Conservation (phyloP, 2,113 vertebrate species). For the Marcusenius ussheri region DNA sequence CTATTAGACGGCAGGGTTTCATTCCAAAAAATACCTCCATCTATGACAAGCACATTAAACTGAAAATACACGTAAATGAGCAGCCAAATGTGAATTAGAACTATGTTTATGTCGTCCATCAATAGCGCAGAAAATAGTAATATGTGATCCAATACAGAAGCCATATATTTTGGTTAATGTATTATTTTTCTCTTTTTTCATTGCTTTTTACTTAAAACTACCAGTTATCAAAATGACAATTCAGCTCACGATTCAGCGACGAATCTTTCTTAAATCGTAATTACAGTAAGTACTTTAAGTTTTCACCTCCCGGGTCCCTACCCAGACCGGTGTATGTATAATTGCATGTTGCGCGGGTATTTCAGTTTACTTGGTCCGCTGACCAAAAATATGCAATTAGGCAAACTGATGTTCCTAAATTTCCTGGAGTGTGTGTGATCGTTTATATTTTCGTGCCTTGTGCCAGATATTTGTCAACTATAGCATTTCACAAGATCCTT, state of each 20-base stretch:
- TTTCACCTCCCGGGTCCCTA: not conserved
- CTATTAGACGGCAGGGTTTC: not conserved
- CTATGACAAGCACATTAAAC: not conserved
- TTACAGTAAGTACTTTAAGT: not conserved
- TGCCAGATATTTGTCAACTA: not conserved
- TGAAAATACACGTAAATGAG: not conserved
- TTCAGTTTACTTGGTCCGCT: not conserved
- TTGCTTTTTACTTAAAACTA: not conserved
- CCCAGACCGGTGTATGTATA: not conserved
- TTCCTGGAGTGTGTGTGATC: not conserved
- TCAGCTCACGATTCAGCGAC: not conserved
- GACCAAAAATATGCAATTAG: not conserved
- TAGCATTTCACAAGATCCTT: not conserved
- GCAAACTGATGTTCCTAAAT: not conserved
- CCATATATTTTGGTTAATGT: not conserved
- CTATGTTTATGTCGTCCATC: not conserved
- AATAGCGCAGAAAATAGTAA: not conserved
- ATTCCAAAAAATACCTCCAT: not conserved
- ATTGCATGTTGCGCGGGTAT: not conserved
- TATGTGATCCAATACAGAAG: not conserved
- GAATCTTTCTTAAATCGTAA: not conserved
- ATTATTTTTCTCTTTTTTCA: not conserved
- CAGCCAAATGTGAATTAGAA: not conserved
- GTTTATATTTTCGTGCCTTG: not conserved
- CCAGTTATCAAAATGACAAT: not conserved